Conservation (phyloP, 2,797 vertebrate genomes). For the Ficedula albicollis region DNA sequence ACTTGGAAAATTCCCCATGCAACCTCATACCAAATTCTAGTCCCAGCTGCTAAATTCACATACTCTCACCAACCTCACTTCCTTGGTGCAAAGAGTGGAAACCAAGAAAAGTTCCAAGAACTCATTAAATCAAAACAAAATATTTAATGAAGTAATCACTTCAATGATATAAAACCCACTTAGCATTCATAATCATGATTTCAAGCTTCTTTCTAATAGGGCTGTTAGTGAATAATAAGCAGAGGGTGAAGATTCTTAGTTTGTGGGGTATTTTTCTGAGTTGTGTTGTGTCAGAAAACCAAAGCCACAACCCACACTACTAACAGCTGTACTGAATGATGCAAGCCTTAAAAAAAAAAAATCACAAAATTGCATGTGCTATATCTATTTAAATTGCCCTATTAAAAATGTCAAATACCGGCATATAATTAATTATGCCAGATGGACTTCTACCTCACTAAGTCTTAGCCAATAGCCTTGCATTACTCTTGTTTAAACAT, state of each 20-base stretch:
- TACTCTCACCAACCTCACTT: background rate
- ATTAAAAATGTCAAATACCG: background rate
- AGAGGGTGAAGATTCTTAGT: background rate
- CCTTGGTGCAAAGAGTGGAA: background rate
- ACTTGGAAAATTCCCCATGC: background rate
- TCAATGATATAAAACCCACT: background rate
- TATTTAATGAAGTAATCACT: background rate
- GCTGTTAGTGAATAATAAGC: background rate
- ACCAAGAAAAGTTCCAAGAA: background rate
- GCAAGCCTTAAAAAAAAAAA: background rate
- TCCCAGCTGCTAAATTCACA: background rate
- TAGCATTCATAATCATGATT: background rate
- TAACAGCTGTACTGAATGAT: background rate
- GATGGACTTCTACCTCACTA: background rate
- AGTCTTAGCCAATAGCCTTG: background rate
- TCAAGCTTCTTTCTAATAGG: background rate
- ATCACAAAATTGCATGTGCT: background rate
- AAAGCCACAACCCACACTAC: background rate
- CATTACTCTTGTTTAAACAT: slow-evolving; percentile 45
- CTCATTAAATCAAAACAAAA: background rate
- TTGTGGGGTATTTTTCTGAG: background rate
- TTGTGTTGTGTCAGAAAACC: background rate
- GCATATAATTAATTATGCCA: slow-evolving; percentile 12
- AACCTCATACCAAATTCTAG: background rate
- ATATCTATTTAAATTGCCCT: background rate